phyloP scores from a whole-genome alignment of 2,113 vertebrate species.

The Charina bottae region DNA sequence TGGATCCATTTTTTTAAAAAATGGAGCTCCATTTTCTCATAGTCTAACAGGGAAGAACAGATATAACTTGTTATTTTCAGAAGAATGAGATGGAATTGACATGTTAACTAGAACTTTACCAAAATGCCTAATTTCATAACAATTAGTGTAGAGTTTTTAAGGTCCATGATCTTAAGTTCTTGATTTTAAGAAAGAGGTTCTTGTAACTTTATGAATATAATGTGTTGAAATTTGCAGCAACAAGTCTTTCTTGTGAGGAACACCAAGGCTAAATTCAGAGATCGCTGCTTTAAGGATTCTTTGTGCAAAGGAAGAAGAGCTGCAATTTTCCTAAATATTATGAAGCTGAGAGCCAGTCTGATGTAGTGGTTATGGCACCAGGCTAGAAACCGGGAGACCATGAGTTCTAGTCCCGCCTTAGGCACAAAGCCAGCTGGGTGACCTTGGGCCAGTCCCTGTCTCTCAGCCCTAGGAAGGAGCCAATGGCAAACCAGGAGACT shows the following conservation, averaged over 20 bases:
- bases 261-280: neutral
- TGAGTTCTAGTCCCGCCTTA: neutral
- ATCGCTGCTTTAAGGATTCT: neutral
- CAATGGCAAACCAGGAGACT: neutral
- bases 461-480: neutral
- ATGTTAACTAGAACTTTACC: no score
- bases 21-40: no score
- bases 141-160: no score
- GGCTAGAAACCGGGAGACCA: neutral
- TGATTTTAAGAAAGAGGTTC: neutral
- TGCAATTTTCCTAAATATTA: neutral
- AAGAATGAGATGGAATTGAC: no score
- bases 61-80: no score
- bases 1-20: no score
- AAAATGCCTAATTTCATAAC: no score
- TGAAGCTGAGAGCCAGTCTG: neutral
- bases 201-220: neutral
- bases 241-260: neutral
- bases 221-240: neutral
- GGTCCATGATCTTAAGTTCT: no score
- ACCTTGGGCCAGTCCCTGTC: neutral
- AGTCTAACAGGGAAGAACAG: no score
- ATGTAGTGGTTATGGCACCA: neutral
- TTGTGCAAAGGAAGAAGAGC: neutral
- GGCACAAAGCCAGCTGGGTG: no score